Conservation (phyloP, 1,140 invertebrate genomes). For the Danaus plexippus region DNA sequence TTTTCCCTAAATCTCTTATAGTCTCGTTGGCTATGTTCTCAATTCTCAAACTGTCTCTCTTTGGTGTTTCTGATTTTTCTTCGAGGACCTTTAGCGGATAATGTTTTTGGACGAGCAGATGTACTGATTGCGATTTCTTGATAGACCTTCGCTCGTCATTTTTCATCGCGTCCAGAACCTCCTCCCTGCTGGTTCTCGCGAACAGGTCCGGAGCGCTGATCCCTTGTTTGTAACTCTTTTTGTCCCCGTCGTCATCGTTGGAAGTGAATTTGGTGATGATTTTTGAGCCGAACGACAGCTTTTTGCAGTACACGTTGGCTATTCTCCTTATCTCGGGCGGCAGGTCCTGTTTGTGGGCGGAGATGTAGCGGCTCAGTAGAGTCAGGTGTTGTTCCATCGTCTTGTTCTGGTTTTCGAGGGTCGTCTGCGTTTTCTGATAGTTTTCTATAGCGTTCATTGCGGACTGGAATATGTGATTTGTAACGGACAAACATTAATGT, state of each 20-base stretch:
- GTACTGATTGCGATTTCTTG: conserved; percentile 68
- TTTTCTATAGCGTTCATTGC: conserved; percentile 61
- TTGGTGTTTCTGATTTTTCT: conserved; percentile 37
- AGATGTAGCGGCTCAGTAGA: conserved; percentile 53
- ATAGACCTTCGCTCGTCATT: conserved; percentile 45
- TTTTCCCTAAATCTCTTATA: conserved; percentile 47
- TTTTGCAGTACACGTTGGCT: conserved; percentile 56
- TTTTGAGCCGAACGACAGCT: conserved; percentile 56
- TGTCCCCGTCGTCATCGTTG: conserved; percentile 49
- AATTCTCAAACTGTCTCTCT: conserved; percentile 36
- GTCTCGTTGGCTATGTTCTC: conserved; percentile 57
- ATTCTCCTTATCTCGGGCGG: conserved; percentile 61
- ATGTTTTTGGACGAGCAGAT: conserved; percentile 49
- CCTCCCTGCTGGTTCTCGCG: conserved; percentile 51
- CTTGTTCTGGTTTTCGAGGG: conserved; percentile 55
- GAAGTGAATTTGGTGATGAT: conserved; percentile 54
- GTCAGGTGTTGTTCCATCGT: conserved; percentile 60
- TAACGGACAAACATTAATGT: conserved; percentile 11
- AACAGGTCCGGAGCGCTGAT: conserved; percentile 63
- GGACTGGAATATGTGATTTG: conserved; percentile 39
- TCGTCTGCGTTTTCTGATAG: conserved; percentile 55
- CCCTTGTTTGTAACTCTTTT: conserved; percentile 54
- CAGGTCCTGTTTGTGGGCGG: conserved; percentile 50
- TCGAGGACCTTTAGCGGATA: conserved; percentile 53
- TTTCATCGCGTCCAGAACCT: conserved; percentile 37